Conservation (phyloP, 2,888 invertebrate genomes). For the Dinocampus coccinellae region DNA sequence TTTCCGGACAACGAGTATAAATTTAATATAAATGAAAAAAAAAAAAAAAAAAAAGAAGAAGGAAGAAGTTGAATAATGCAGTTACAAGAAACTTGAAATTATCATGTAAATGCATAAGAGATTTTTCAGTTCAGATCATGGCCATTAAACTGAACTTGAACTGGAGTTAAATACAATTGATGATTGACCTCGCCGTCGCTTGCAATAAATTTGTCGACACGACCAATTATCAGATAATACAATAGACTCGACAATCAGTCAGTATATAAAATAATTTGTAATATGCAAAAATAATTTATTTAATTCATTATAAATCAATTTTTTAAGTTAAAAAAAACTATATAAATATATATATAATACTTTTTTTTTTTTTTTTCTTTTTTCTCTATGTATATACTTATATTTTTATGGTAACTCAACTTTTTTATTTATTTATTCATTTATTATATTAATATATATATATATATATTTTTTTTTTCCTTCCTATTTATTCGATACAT, state of each 20-base stretch:
- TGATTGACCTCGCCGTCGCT: slow-evolving; percentile 43
- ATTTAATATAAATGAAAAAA: not conserved
- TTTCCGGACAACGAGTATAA: not conserved
- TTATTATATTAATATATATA: not conserved
- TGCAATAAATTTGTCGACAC: not conserved
- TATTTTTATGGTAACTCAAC: too few species aligned
- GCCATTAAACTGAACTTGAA: slow-evolving; percentile 52
- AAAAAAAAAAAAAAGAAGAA: not conserved
- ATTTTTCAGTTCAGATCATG: slow-evolving; percentile 4
- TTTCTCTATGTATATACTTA: too few species aligned
- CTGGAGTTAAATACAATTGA: slow-evolving; percentile 54
- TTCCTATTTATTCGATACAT: not conserved
- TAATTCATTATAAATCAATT: not conserved
- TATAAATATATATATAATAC: too few species aligned
- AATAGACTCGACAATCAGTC: not conserved
- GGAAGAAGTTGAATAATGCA: not conserved
- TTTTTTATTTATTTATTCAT: too few species aligned
- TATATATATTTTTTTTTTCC: too few species aligned
- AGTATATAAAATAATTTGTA: not conserved
- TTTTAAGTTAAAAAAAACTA: too few species aligned
- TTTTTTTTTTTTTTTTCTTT: too few species aligned
- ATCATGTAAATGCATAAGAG: not conserved
- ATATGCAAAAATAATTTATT: not conserved
- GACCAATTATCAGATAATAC: slow-evolving; percentile 35
- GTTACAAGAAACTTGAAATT: not conserved